These are phyloP conservation scores for Pangasius larnaudii DNA, from an alignment of 2,797 vertebrate genomes.

Conservation along the genomic window DNA sequence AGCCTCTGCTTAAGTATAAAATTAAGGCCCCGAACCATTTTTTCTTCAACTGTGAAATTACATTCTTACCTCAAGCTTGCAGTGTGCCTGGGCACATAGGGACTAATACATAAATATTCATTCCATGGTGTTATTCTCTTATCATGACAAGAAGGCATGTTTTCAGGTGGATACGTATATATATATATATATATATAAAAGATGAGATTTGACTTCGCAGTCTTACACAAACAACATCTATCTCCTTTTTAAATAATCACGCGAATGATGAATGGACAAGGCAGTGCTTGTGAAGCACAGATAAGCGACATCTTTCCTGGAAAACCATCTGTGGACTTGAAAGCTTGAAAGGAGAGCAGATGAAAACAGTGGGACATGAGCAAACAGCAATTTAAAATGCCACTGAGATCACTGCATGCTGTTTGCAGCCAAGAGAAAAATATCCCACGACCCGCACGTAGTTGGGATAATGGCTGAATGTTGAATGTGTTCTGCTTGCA, in stretches of 20 bases:
- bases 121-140: neutral
- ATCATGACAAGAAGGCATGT: conserved; percentile 14
- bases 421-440: conserved; percentile 26
- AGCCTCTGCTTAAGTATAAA: neutral
- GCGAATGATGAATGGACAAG: conserved; percentile 17
- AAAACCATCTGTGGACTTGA: conserved; percentile 21
- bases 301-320: conserved; percentile 27
- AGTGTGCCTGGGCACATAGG: neutral
- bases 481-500: neutral
- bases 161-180: neutral
- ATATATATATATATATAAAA: conserved; percentile 2
- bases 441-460: neutral
- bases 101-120: conserved; percentile 29
- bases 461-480: conserved; percentile 22
- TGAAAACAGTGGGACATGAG: conserved; percentile 27
- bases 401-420: conserved; percentile 2
- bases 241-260: conserved; percentile 25
- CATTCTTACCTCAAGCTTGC: neutral
- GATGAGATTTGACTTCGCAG: conserved; percentile 1
- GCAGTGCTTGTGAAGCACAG: neutral
- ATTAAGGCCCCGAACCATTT: conserved; percentile 7
- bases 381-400: conserved; percentile 42
- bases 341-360: conserved; percentile 24
- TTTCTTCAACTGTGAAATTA: conserved; percentile 26
- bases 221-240: neutral